Evolutionary conservation across 2,797 vertebrate species (phyloP).

Genomic region (Thaleichthys pacificus): DNA sequence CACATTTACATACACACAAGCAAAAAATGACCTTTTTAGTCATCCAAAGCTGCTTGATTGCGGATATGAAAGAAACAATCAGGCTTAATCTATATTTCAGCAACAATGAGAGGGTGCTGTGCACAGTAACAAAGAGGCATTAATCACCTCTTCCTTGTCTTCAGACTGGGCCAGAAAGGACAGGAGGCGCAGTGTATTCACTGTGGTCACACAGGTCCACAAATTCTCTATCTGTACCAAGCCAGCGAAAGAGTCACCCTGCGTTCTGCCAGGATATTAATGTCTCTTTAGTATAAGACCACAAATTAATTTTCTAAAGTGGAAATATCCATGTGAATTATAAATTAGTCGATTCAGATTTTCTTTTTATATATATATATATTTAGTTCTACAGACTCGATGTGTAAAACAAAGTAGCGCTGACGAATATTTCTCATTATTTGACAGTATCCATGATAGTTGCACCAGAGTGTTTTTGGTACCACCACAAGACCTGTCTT

Average conservation of each 20-base stretch:
- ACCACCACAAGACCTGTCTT: too few species aligned
- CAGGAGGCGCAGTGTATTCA: constrained; percentile 42
- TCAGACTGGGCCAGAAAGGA: constrained; percentile 59
- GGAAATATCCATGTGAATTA: constrained; percentile 29
- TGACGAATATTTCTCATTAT: too few species aligned
- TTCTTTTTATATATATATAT: too few species aligned
- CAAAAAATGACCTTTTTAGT: constrained; percentile 44
- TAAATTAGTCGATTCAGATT: too few species aligned
- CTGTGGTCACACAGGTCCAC: constrained; percentile 37
- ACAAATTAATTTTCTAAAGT: constrained; percentile 12
- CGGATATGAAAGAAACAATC: constrained; percentile 59
- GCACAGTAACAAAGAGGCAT: constrained; percentile 53
- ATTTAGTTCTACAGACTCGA: too few species aligned
- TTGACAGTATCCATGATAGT: too few species aligned
- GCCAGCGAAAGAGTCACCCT: constrained; percentile 37
- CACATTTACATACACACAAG: background rate
- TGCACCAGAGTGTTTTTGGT: too few species aligned
- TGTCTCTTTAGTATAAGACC: constrained; percentile 32
- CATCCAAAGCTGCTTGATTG: constrained; percentile 52
- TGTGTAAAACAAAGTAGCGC: too few species aligned
- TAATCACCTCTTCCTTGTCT: constrained; percentile 65
- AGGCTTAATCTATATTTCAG: constrained; percentile 60
- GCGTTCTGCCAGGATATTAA: constrained; percentile 34
- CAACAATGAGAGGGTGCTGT: constrained; percentile 57
- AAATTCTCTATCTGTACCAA: constrained; percentile 35